Evolutionary conservation across 2,888 invertebrate genomes (phyloP).

Genomic region (Calameuta pallipes): DNA sequence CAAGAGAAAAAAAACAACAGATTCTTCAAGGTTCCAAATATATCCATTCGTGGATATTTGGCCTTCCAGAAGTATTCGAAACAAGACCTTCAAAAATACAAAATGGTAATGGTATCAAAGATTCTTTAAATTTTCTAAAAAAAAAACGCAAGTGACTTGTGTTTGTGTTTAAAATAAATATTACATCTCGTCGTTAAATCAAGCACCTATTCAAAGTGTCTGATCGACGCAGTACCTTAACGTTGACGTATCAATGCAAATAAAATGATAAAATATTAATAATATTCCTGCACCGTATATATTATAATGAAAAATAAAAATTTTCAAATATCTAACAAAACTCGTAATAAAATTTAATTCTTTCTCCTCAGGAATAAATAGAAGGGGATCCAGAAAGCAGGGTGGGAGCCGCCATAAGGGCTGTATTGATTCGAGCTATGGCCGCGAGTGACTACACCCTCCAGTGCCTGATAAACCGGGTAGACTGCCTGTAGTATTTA

Average conservation of each 20-base stretch:
- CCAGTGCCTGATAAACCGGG: constrained; percentile 1
- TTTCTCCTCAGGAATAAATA: background rate
- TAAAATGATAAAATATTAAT: background rate
- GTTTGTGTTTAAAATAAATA: background rate
- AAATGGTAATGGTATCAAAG: background rate
- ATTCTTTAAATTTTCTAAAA: background rate
- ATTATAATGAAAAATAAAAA: background rate
- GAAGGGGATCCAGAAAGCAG: background rate
- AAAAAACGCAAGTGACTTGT: background rate
- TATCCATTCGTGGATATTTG: background rate
- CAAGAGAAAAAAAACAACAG: background rate
- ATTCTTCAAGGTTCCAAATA: background rate
- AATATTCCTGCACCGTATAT: no score
- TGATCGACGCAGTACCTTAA: background rate
- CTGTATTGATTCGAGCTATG: constrained; percentile 60
- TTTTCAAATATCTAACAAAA: background rate
- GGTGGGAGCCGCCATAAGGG: constrained; percentile 44
- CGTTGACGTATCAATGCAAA: background rate
- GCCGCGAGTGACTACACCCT: constrained; percentile 36
- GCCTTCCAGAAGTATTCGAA: background rate
- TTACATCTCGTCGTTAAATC: background rate
- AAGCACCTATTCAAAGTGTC: background rate
- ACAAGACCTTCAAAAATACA: background rate
- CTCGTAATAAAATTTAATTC: background rate
- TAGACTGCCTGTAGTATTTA: background rate